Base-by-base conservation (phyloP, 2,797 vertebrate genomes). In the Paramormyrops hopkinsi region DNA sequence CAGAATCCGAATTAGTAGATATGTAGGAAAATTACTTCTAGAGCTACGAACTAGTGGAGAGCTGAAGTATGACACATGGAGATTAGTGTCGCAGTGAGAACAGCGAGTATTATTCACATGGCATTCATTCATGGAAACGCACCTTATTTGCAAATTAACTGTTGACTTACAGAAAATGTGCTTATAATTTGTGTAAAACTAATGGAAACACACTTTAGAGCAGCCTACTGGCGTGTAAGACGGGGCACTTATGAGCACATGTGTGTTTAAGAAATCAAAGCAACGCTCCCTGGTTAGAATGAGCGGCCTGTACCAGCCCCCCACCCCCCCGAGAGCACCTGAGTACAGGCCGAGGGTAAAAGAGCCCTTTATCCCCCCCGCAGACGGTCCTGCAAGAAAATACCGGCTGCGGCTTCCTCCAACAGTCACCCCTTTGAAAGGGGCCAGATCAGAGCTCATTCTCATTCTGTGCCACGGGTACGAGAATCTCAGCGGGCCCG, bases 371-470 rank as follows among this genome's bases (percentile, higher is more conserved):
- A 95, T 93, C 94, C 91, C 19, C 33, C 94, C 90, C 90, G 92
- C 92, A 69, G 89, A 65, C 88, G 19, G 88, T 62, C 89, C 69
- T 83, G 37, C 79, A 5, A 19, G 14, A 37, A 86, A 25, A 86
- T 5, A 79, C 33, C 37, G 19, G 76, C 29, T 62, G 53, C 25
- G 6, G 54, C 11, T 83, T 82, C 54, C 41, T 79, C 89, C 92
- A 84, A 95, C 94, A 95, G 92, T 88, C 93, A 88, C 91, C 92
- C 93, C 76, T 93, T 94, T 95, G 93, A 95, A 90, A 89, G 88
- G 90, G 9, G 62, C 92, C 91, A 91, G 92, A 92, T 89, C 93
- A 91, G 79, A 59, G 90, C 93, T 94, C 92, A 94, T 94, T 94
- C 93, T 92, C 91, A 95, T 95, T 94, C 94, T 90, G 37, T 2